phyloP scores from a whole-genome alignment of 2,888 invertebrate species.

The Leucophora obtusa region DNA sequence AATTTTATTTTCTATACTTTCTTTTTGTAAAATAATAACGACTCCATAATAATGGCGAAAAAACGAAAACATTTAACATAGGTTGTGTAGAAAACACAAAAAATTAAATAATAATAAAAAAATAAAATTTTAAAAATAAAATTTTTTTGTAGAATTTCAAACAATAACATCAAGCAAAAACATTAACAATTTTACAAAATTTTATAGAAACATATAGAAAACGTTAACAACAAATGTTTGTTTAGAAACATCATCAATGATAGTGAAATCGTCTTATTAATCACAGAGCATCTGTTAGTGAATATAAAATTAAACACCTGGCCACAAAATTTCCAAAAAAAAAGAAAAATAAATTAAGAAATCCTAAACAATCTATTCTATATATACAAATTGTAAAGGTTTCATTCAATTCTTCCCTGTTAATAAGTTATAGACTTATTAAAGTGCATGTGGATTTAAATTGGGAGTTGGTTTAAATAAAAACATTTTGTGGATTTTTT shows the following conservation, averaged over 20 bases:
- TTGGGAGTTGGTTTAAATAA: neutral
- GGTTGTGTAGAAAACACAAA: conserved; percentile 43
- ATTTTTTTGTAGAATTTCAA: conserved; percentile 38
- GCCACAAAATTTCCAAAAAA: neutral
- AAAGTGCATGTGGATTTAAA: neutral
- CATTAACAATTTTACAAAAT: conserved; percentile 34
- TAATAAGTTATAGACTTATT: neutral
- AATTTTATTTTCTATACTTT: conserved; percentile 55
- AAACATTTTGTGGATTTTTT: conserved; percentile 34
- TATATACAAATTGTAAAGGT: conserved; percentile 61
- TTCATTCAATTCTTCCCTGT: neutral
- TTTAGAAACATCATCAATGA: conserved; percentile 1
- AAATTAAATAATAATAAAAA: conserved; percentile 44
- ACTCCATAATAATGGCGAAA: conserved; percentile 53
- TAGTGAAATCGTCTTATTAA: neutral
- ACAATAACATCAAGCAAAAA: conserved; percentile 48
- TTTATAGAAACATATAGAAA: conserved; percentile 30
- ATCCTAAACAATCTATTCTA: conserved; percentile 63
- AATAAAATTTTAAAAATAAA: conserved; percentile 58
- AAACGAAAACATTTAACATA: conserved; percentile 54
- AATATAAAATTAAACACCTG: neutral
- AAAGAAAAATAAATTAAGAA: conserved; percentile 1
- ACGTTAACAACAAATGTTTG: conserved; percentile 26
- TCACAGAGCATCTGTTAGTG: neutral
- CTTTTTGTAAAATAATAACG: conserved; percentile 58